phyloP scores from a whole-genome alignment of 2,113 vertebrate species.

The Nycticryphes semicollaris region DNA sequence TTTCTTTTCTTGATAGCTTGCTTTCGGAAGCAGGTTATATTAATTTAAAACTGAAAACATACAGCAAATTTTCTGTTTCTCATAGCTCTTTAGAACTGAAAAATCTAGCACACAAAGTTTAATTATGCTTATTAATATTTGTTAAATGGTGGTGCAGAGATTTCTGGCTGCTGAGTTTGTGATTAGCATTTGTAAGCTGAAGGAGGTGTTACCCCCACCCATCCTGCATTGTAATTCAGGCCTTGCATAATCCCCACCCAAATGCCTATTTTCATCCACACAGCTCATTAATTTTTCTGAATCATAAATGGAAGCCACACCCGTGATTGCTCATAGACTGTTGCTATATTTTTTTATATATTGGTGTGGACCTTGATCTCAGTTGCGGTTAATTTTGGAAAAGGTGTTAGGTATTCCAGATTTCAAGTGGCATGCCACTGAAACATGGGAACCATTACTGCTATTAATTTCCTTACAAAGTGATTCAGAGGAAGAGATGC shows the following conservation, averaged over 20 bases:
- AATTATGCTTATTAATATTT: constrained; percentile 35
- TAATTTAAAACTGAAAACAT: not conserved
- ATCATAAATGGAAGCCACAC: constrained; percentile 65
- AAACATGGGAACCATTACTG: constrained; percentile 26
- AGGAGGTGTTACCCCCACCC: constrained; percentile 35
- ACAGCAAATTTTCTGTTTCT: not conserved
- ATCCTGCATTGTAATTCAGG: constrained; percentile 38
- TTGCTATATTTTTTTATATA: constrained; percentile 46
- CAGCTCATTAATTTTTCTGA: constrained; percentile 68
- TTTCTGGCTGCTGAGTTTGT: constrained; percentile 18
- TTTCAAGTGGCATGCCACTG: not conserved
- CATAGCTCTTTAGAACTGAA: not conserved
- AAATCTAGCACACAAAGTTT: not conserved
- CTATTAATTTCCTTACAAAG: constrained; percentile 34
- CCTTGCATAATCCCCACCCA: constrained; percentile 64
- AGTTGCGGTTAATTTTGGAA: not conserved
- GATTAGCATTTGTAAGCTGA: constrained; percentile 37
- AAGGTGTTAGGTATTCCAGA: not conserved
- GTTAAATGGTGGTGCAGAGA: not conserved
- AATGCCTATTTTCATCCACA: constrained; percentile 66
- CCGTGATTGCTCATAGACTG: constrained; percentile 54
- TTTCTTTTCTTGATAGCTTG: not conserved
- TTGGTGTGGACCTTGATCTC: constrained; percentile 1
- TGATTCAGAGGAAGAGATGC: constrained; percentile 25
- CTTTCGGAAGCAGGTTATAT: not conserved